A percentile compares a stretch with the other conserved stretches of the same genome.
Evolutionary conservation across 2,113 vertebrate genomes (phyloP).

Genomic region (Mastomys coucha): DNA sequence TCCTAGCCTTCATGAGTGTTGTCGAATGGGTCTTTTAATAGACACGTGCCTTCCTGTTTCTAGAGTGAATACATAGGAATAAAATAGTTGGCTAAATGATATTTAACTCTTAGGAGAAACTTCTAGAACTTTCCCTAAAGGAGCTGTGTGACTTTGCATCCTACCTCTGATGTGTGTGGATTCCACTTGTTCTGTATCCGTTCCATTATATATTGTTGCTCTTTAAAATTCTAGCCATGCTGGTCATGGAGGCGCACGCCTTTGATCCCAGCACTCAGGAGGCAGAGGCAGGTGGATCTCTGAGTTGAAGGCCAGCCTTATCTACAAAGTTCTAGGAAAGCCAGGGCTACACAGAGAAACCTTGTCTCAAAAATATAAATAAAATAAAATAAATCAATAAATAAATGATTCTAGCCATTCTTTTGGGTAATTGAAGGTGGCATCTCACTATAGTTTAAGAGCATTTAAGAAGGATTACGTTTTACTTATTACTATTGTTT

Average conservation of each 20-base stretch:
- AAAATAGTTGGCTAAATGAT: background rate
- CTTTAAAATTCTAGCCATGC: background rate
- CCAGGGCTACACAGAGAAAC: background rate
- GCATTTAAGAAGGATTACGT: background rate
- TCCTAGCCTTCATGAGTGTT: background rate
- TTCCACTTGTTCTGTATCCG: background rate
- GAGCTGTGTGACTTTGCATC: background rate
- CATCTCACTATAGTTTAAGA: background rate
- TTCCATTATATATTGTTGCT: background rate
- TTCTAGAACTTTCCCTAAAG: background rate
- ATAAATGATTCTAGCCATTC: background rate
- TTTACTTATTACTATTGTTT: background rate
- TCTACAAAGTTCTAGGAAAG: background rate
- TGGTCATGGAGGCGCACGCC: background rate
- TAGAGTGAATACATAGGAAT: background rate
- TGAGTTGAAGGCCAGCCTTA: background rate
- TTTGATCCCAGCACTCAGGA: background rate
- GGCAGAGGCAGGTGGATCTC: background rate
- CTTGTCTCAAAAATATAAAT: background rate
- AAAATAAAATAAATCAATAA: background rate
- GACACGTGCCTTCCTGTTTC: background rate
- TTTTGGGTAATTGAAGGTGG: background rate
- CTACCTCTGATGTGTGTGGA: accelerated
- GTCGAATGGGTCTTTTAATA: background rate
- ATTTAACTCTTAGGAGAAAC: background rate